Percentiles rank a stretch among this genome's conserved stretches.
These are phyloP conservation scores for Misgurnus anguillicaudatus DNA, from an alignment of 2,113 vertebrate genomes.

Conservation along the genomic window DNA sequence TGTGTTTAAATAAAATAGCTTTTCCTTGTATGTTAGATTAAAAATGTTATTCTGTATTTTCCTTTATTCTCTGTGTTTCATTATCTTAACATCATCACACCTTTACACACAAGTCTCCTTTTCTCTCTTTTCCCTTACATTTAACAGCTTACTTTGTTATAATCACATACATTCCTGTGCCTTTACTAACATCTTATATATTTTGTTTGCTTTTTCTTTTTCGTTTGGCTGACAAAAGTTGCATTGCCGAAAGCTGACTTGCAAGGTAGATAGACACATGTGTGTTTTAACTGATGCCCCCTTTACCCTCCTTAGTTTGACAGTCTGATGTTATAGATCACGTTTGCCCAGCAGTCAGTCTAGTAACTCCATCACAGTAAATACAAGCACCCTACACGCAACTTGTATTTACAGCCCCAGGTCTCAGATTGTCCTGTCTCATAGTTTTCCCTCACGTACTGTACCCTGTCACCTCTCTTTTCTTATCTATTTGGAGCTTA, in stretches of 20 bases:
- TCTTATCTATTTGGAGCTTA: slow-evolving; percentile 10
- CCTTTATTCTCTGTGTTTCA: background rate
- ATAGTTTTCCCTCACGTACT: slow-evolving; percentile 41
- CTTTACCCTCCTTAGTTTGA: slow-evolving; percentile 35
- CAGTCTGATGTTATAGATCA: slow-evolving; percentile 48
- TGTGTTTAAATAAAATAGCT: background rate
- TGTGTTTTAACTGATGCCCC: slow-evolving; percentile 79
- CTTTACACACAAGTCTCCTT: background rate
- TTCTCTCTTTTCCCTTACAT: slow-evolving; percentile 39
- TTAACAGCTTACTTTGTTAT: slow-evolving; percentile 65
- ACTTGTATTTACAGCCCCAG: slow-evolving; percentile 55
- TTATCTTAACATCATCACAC: background rate
- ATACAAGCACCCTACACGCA: slow-evolving; percentile 46
- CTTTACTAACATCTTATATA: slow-evolving; percentile 96
- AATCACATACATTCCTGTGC: slow-evolving; percentile 88
- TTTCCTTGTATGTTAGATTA: too few relatives aligned
- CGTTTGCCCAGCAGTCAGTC: slow-evolving; percentile 33
- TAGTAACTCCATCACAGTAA: slow-evolving; percentile 44
- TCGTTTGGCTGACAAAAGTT: slow-evolving; percentile 96
- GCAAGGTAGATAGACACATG: slow-evolving; percentile 95
- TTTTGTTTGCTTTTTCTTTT: slow-evolving; percentile 93
- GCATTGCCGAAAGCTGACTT: slow-evolving; percentile 99
- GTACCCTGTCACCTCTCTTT: slow-evolving; percentile 25
- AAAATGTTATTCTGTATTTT: background rate
- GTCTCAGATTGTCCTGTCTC: slow-evolving; percentile 41